phyloP scores from a whole-genome alignment of 2,888 invertebrate genomes.

The Phorcus lineatus region DNA sequence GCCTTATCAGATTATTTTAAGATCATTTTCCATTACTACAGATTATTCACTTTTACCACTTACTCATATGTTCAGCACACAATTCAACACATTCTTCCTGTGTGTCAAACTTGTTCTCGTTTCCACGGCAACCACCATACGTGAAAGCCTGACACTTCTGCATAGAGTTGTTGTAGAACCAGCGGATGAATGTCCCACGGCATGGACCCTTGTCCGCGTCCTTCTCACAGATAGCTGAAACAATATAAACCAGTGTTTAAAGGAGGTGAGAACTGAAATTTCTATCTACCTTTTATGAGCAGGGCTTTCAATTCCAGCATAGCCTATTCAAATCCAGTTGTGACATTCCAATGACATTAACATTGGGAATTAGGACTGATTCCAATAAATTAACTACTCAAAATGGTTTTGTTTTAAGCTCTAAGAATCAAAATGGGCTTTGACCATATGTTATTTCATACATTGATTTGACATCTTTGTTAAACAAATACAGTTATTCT shows the following conservation, averaged over 20 bases:
- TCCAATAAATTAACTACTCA: background rate
- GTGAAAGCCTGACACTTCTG: constrained; percentile 87
- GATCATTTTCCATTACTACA: too few relatives aligned
- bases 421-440: too few relatives aligned
- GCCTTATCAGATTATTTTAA: too few relatives aligned
- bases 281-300: background rate
- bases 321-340: background rate
- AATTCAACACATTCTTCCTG: constrained; percentile 74
- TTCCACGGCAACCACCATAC: constrained; percentile 92
- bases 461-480: too few relatives aligned
- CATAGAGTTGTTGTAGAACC: constrained; percentile 86
- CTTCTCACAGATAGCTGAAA: constrained; percentile 66
- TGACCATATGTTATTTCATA: too few relatives aligned
- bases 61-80: constrained; percentile 73
- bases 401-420: background rate
- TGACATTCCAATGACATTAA: too few relatives aligned
- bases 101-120: constrained; percentile 88
- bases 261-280: background rate
- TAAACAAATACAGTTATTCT: too few relatives aligned
- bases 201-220: constrained; percentile 89
- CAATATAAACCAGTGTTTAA: constrained; percentile 10
- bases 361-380: background rate
- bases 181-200: constrained; percentile 89
- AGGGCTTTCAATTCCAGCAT: background rate
- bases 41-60: constrained; percentile 12